phyloP scores from a whole-genome alignment of 2,888 invertebrate species.

The Lasioglossum calceatum region DNA sequence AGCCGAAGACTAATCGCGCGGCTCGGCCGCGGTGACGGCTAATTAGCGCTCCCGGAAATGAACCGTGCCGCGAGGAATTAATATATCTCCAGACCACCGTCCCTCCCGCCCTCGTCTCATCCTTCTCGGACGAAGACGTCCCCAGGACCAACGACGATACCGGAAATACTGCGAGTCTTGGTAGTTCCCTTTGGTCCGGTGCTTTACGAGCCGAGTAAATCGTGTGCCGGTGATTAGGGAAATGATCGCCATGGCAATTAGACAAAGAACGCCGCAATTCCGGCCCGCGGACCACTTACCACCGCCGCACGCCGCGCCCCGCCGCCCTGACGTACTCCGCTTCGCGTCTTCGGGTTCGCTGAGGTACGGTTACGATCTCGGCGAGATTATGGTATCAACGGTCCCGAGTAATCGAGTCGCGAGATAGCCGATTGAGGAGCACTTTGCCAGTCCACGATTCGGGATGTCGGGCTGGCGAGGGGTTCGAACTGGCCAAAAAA shows the following conservation, averaged over 20 bases:
- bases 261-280: conserved; percentile 17
- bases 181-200: background rate
- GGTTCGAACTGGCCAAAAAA: background rate
- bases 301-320: background rate
- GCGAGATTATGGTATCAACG: conserved; percentile 17
- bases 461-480: background rate
- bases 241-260: conserved; percentile 33
- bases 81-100: conserved; percentile 45
- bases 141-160: background rate
- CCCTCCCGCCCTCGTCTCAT: background rate
- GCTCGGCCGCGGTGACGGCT: conserved; percentile 61
- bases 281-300: background rate
- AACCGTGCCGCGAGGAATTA: conserved; percentile 67
- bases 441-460: background rate
- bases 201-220: conserved; percentile 17
- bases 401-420: conserved; percentile 13
- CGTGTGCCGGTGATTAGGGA: conserved; percentile 19
- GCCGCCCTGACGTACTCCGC: background rate
- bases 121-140: background rate
- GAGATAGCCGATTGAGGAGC: background rate
- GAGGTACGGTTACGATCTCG: conserved; percentile 7
- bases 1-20: conserved; percentile 52
- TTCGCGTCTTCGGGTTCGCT: background rate
- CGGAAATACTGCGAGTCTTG: background rate
- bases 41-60: conserved; percentile 75